phyloP scores from a whole-genome alignment of 2,113 vertebrate genomes.

The Nothocercus nigrocapillus region DNA sequence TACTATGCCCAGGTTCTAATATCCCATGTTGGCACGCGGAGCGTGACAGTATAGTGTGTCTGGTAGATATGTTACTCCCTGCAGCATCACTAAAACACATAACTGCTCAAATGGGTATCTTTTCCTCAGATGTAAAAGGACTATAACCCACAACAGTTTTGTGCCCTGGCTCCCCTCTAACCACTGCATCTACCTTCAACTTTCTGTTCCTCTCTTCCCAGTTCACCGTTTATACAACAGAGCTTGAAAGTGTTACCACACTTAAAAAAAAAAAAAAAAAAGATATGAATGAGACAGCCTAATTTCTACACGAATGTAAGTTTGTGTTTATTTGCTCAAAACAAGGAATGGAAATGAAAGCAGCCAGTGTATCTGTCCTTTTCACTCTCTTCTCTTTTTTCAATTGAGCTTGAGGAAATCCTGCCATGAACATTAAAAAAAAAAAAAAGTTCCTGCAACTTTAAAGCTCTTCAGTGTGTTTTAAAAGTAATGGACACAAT shows the following conservation, averaged over 20 bases:
- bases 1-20: neutral
- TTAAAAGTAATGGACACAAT: neutral
- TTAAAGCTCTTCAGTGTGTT: neutral
- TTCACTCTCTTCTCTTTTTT: neutral
- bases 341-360: neutral
- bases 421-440: neutral
- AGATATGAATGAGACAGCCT: neutral
- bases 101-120: neutral
- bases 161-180: neutral
- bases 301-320: neutral
- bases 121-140: neutral
- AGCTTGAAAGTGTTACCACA: neutral
- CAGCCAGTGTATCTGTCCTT: neutral
- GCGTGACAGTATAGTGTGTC: neutral
- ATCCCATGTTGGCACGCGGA: neutral
- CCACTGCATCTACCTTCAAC: neutral
- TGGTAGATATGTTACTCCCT: rapidly evolving
- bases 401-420: neutral
- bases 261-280: neutral
- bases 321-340: neutral
- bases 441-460: neutral
- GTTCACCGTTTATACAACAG: neutral
- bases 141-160: neutral
- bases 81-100: neutral
- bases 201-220: neutral